Base-by-base conservation (phyloP, 2,113 vertebrate genomes). In the Pomatostomus ruficeps region DNA sequence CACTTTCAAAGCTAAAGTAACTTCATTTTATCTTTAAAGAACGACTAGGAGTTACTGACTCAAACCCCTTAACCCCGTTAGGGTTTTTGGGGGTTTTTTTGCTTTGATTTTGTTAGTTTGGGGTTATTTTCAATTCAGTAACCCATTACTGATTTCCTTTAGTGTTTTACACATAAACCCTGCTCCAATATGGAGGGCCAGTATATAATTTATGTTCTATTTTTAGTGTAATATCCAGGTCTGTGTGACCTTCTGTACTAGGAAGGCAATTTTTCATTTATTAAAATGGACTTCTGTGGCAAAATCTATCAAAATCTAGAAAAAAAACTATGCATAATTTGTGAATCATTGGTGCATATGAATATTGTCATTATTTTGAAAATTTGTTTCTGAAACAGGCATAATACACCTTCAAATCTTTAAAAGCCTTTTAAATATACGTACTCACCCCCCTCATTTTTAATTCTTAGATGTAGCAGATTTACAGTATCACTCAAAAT, bases 111-210 rank as follows among this genome's bases (percentile, higher is more conserved):
- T 67, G 14, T 43, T 26, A 10, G 25, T 12, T 55, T 42, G 5
- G 13, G 3, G 10, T 38, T 62, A 22, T 36, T 49, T 36, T 49
- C 1, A 48, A 49, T 68, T 83, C 10, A 42, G 26, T 66, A 55
- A 26, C 28, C 49, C 18, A 11, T 8, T 58, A 54, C 14, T 71
- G 29, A 68, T 68, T 85, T 72, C 8, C 26, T 83, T 67, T 54
- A 82, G 35, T 1, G 1, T 42, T 67, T 62, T 49, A 19, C 29
- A 28, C 25, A 26, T 52, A 40, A 88, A 74, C 36, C 67, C 35
- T 75, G 0, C n/a, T 62, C 4, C 46, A 4, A 12, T 33, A 21
- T 62, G 48, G 18, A 45, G 26, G 26, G 10, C 2, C 0, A 5
- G 20, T 33, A 22, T 52, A 66, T 33, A 1, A 85, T 49, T 62